phyloP scores from a whole-genome alignment of 2,888 invertebrate species.

The Trilocha varians region DNA sequence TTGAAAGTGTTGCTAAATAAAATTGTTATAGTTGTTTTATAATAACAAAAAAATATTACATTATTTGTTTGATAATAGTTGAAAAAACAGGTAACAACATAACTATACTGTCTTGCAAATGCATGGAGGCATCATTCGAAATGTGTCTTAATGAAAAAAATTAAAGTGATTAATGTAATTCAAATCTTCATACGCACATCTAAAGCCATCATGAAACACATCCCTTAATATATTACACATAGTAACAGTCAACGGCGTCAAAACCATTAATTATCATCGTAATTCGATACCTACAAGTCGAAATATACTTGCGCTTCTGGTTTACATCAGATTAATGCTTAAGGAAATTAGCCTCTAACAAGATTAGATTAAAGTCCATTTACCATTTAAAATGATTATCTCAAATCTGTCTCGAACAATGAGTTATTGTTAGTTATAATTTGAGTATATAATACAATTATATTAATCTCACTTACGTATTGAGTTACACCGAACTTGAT shows the following conservation, averaged over 20 bases:
- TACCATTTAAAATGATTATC: conserved; percentile 9
- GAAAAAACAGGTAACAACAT: no score
- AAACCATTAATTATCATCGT: conserved; percentile 50
- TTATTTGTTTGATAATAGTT: no score
- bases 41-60: no score
- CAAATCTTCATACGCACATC: no score
- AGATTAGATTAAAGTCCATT: neutral
- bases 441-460: conserved; percentile 8
- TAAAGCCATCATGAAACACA: no score
- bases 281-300: conserved; percentile 48
- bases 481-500: conserved; percentile 6
- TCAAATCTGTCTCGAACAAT: conserved; percentile 23
- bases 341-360: neutral
- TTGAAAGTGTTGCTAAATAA: no score
- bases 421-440: conserved; percentile 25
- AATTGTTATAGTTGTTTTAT: no score
- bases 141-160: no score
- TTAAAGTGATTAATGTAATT: no score
- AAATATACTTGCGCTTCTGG: conserved; percentile 38
- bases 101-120: no score
- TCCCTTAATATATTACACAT: no score
- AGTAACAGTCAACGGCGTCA: conserved; percentile 5
- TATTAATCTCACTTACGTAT: conserved; percentile 3
- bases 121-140: no score
- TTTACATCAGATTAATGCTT: conserved; percentile 24